Evolutionary conservation across 2,113 vertebrate species (phyloP).

Genomic region (Ia io): DNA sequence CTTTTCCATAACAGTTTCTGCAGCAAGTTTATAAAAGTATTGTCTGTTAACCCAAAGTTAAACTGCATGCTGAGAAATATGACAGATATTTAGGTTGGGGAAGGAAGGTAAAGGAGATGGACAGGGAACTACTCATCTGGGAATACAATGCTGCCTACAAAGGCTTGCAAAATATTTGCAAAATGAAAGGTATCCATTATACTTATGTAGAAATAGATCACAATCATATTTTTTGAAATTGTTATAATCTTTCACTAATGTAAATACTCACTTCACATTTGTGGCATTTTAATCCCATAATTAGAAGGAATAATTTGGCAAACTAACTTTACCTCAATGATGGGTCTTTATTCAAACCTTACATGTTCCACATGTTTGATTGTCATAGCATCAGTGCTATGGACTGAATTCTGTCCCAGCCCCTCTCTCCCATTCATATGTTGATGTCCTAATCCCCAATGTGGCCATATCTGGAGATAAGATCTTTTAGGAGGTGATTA

Average conservation of each 20-base stretch:
- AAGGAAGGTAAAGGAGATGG: not conserved
- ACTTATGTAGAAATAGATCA: slow-evolving; percentile 33
- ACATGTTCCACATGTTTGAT: not conserved
- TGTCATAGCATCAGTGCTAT: not conserved
- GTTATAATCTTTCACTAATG: not conserved
- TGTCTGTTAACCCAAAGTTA: slow-evolving; percentile 42
- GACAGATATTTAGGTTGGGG: not conserved
- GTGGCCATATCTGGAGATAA: not conserved
- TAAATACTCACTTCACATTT: not conserved
- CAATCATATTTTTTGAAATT: slow-evolving; percentile 28
- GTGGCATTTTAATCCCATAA: not conserved
- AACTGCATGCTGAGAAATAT: slow-evolving; percentile 8
- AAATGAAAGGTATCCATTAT: slow-evolving; percentile 49
- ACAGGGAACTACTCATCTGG: not conserved
- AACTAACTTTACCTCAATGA: not conserved
- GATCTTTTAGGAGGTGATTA: not conserved
- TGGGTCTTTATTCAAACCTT: not conserved
- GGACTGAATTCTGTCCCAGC: not conserved
- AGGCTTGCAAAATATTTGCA: not conserved
- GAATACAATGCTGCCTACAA: not conserved
- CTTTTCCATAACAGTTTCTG: slow-evolving; percentile 38
- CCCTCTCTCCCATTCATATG: not conserved
- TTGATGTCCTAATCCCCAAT: not conserved
- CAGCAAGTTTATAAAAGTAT: slow-evolving; percentile 46
- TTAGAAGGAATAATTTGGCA: slow-evolving; percentile 32